Percentiles rank a stretch among this genome's conserved stretches.
Evolutionary conservation across 2,113 vertebrate species (phyloP).

Genomic region (Aspiorhynchus laticeps): DNA sequence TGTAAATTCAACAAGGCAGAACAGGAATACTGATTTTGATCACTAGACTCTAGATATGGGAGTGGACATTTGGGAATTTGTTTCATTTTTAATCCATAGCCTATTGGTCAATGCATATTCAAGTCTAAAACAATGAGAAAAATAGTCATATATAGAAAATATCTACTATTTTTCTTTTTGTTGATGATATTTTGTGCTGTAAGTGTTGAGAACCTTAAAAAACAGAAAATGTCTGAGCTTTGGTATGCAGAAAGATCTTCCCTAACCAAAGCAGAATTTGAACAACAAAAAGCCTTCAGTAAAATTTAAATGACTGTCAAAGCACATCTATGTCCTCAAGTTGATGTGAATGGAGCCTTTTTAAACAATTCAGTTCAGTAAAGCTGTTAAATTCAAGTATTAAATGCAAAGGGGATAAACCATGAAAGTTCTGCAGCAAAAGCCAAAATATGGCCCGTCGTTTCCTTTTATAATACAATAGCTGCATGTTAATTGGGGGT

Average conservation of each 20-base stretch:
- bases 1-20: background rate
- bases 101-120: background rate
- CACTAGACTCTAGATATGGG: too few species aligned
- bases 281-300: background rate
- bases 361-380: background rate
- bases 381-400: background rate
- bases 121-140: background rate
- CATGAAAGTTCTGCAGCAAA: constrained; percentile 1
- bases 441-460: background rate
- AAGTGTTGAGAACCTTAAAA: background rate
- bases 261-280: background rate
- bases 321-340: background rate
- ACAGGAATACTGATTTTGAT: background rate
- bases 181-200: background rate
- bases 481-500: constrained; percentile 43
- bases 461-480: constrained; percentile 20
- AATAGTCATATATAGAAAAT: background rate
- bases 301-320: background rate
- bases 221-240: background rate
- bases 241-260: background rate
- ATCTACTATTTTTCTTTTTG: background rate
- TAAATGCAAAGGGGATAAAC: background rate
- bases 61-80: too few species aligned
- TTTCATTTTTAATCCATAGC: too few species aligned
- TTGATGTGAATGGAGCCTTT: background rate